Base-by-base conservation (phyloP, 2,888 invertebrate genomes). In the Liodrosophila aerea region DNA sequence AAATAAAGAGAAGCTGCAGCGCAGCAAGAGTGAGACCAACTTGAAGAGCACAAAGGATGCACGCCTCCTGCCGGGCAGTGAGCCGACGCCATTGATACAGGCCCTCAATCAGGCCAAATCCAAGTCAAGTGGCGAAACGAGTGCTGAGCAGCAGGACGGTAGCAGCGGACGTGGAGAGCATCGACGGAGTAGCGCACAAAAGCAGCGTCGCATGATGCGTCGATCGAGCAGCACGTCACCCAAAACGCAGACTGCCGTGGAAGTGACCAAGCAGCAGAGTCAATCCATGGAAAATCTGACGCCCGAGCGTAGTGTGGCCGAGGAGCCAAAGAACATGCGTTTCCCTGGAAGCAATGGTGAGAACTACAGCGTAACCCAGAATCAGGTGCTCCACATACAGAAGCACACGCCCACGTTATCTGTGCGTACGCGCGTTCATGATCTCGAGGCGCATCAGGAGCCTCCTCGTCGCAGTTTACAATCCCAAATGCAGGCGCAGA, bases 11-110 rank as follows among this genome's bases (percentile, higher is more conserved):
- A 97, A 95, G 89, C 91, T 97, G 76, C 98, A 96, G 91, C 92
- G 97, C 70, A 97, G 97, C 56, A 97, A 97, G 91, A 98, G 97
- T 61, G 97, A 97, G 90, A 97, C 96, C 43, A 96, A 96, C 90
- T 90, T 96, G 52, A 96, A 96, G 89, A 93, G 93, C 80, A 90
- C 91, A 64, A 93, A 93, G 87, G 93, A 92, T 87, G 93, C 91
- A 69, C 90, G 91, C 40, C 91, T 92, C 64, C 89, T 91, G 74
- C 90, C 90, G 1, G 91, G 91, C 15, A 91, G 91, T 87, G 93
- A 93, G 65, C 93, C 93, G 16, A 93, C 93, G 40, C 93, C 93
- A 7, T 89, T 93, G 12, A 92, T 92, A 59, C 92, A 93, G 87
- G 92, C 92, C 40, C 88, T 93, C 29, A 90, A 90, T 72, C 89